Evolutionary conservation across 2,113 vertebrate genomes (phyloP).

Genomic region (Dryoscopus gambensis): DNA sequence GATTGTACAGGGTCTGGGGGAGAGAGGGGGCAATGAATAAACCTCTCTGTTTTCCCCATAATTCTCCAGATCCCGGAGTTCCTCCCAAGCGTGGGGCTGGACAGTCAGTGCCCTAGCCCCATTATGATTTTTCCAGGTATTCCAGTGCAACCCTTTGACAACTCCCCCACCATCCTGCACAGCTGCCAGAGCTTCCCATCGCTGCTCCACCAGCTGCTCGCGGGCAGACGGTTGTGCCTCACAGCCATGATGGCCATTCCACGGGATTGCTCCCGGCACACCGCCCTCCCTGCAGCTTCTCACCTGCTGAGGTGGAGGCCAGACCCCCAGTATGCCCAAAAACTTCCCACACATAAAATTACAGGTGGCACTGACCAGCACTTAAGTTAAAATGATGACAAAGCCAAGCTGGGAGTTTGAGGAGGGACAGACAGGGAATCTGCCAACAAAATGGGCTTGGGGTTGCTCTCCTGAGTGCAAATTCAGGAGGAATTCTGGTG

Average conservation of each 20-base stretch:
- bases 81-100: not conserved
- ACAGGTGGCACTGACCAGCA: not conserved
- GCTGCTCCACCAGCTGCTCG: accelerated
- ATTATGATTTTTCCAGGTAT: not conserved
- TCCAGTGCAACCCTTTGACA: not conserved
- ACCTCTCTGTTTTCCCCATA: constrained; percentile 14
- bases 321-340: not conserved
- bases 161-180: not conserved
- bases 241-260: too few relatives aligned
- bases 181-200: not conserved
- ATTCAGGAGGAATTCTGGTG: not conserved
- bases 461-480: not conserved
- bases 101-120: not conserved
- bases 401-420: not conserved
- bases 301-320: not conserved
- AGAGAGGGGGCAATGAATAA: constrained; percentile 3
- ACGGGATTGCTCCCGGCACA: not conserved
- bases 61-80: not conserved
- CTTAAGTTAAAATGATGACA: not conserved
- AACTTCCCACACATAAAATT: not conserved
- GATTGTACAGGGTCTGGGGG: not conserved
- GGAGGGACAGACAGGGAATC: not conserved
- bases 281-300: not conserved
- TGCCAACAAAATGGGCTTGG: not conserved
- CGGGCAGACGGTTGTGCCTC: accelerated